phyloP scores from a whole-genome alignment of 2,888 invertebrate species.

The Leptinotarsa tumamoca region DNA sequence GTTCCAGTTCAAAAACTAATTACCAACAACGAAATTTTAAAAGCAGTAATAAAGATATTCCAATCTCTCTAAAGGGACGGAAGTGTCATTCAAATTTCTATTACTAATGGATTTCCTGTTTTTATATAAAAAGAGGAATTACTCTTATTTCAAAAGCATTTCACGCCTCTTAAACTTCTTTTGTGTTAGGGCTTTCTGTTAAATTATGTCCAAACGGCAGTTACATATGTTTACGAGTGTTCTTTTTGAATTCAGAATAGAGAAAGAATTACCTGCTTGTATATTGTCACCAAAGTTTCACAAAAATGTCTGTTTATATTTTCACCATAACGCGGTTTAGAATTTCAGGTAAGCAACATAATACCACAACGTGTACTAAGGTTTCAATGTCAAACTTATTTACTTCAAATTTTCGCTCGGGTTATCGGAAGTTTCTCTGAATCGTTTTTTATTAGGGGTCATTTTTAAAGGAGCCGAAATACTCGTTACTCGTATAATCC shows the following conservation, averaged over 20 bases:
- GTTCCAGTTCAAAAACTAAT: background rate
- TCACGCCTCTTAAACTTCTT: constrained; percentile 19
- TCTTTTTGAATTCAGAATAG: background rate
- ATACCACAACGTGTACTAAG: background rate
- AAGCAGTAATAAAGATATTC: constrained; percentile 23
- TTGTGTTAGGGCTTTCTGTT: constrained; percentile 20
- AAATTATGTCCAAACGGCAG: constrained; percentile 14
- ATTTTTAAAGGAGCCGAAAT: no score
- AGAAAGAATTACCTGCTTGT: constrained; percentile 10
- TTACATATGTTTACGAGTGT: constrained; percentile 16
- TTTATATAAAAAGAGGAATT: constrained; percentile 29
- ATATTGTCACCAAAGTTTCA: constrained; percentile 12
- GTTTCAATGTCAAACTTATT: constrained; percentile 3
- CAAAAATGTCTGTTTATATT: constrained; percentile 8
- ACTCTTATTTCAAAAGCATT: constrained; percentile 11
- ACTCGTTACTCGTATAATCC: no score
- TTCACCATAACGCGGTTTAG: background rate
- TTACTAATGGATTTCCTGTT: constrained; percentile 40
- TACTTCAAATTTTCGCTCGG: constrained; percentile 1
- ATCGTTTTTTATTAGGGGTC: background rate
- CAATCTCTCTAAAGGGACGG: constrained; percentile 31
- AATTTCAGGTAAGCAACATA: constrained; percentile 18
- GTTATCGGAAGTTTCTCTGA: background rate
- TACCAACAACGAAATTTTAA: background rate
- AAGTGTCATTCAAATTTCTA: constrained; percentile 35